phyloP scores from a whole-genome alignment of 2,888 invertebrate species.

The Carabus problematicus region DNA sequence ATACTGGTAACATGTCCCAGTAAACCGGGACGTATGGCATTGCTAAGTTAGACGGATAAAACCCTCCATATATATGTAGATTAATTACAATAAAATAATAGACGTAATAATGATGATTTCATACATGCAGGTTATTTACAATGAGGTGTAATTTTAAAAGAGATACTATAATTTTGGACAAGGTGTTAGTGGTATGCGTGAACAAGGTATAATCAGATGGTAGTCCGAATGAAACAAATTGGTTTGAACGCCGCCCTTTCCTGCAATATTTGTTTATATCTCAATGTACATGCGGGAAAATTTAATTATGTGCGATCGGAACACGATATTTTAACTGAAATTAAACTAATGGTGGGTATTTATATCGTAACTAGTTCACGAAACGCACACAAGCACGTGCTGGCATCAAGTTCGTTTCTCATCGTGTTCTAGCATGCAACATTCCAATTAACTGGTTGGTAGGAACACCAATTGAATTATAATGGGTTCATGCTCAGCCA shows the following conservation, averaged over 20 bases:
- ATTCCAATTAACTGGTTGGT: conserved; percentile 27
- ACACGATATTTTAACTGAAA: conserved; percentile 41
- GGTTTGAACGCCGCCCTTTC: conserved; percentile 37
- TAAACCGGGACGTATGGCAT: too few species aligned
- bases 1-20: too few species aligned
- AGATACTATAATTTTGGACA: conserved; percentile 1
- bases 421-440: conserved; percentile 33
- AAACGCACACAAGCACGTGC: conserved; percentile 24
- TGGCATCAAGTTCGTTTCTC: conserved; percentile 31
- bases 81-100: too few species aligned
- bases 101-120: too few species aligned
- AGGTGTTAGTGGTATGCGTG: conserved; percentile 9
- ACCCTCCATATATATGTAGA: too few species aligned
- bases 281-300: conserved; percentile 34
- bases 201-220: conserved; percentile 30
- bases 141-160: not conserved
- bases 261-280: conserved; percentile 40
- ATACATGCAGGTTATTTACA: not conserved
- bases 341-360: conserved; percentile 41
- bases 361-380: conserved; percentile 33
- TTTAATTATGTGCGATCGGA: conserved; percentile 39
- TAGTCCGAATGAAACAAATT: conserved; percentile 39
- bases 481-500: conserved; percentile 20
- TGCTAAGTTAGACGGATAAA: too few species aligned
- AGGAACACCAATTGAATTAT: conserved; percentile 39